Evolutionary conservation across 2,797 vertebrate genomes (phyloP).

Genomic region (Thunnus albacares): DNA sequence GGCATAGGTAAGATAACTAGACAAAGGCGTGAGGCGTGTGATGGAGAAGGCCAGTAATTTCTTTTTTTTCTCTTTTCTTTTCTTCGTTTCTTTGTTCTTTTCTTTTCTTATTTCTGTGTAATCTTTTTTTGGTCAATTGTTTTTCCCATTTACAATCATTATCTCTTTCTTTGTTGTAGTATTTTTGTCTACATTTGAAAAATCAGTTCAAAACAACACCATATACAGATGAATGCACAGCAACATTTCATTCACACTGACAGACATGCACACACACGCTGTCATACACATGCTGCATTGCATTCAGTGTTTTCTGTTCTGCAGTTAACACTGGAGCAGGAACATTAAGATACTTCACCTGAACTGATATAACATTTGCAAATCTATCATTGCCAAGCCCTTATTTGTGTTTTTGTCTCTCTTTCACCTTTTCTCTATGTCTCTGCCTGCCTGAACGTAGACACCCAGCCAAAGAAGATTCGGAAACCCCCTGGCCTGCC

Average conservation of each 20-base stretch:
- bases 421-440: slow-evolving; percentile 49
- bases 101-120: background rate
- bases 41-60: background rate
- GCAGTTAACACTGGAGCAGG: slow-evolving; percentile 29
- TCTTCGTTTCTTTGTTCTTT: background rate
- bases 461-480: slow-evolving; percentile 97
- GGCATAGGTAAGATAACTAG: slow-evolving; percentile 87
- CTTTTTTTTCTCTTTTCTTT: background rate
- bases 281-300: slow-evolving; percentile 23
- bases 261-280: background rate
- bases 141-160: background rate
- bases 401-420: slow-evolving; percentile 49
- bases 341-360: slow-evolving; percentile 20
- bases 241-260: slow-evolving; percentile 10
- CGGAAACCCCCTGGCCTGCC: slow-evolving; percentile 98
- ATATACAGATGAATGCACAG: slow-evolving; percentile 20
- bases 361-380: slow-evolving; percentile 30
- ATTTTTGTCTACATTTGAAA: background rate
- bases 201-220: background rate
- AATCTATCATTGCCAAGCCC: slow-evolving; percentile 31
- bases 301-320: slow-evolving; percentile 16
- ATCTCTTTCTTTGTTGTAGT: background rate
- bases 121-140: too few relatives aligned
- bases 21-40: background rate
- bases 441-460: slow-evolving; percentile 75